These are phyloP conservation scores for Gonatopus flavifemur DNA, from an alignment of 1,140 invertebrate genomes.

Conservation along the genomic window DNA sequence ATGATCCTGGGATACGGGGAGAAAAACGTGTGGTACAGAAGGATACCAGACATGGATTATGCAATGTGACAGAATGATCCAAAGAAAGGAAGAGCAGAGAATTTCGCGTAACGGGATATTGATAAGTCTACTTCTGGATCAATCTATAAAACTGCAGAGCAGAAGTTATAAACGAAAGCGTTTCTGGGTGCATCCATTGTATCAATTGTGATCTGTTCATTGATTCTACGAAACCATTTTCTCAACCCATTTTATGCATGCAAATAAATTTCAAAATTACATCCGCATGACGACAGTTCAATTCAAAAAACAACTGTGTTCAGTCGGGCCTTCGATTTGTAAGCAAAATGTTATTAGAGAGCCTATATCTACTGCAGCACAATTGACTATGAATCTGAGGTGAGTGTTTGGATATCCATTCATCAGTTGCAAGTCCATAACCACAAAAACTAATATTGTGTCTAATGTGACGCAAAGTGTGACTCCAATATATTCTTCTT, in stretches of 20 bases:
- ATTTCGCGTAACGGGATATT: conserved; percentile 9
- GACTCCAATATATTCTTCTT: not conserved
- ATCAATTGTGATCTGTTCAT: no score
- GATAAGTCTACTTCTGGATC: conserved; percentile 6
- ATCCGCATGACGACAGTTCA: conserved; percentile 5
- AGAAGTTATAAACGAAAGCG: conserved; percentile 2
- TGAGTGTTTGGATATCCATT: not conserved
- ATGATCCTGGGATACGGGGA: no score
- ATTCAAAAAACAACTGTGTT: conserved; percentile 8
- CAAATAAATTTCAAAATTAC: conserved; percentile 14
- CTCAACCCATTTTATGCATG: conserved; percentile 1
- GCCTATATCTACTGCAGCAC: conserved; percentile 7
- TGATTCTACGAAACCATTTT: conserved; percentile 13
- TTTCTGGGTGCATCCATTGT: no score
- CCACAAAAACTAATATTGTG: no score
- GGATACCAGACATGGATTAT: not conserved
- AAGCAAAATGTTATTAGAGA: conserved; percentile 4
- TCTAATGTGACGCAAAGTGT: no score
- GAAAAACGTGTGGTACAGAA: no score
- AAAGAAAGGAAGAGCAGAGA: not conserved
- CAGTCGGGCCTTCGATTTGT: conserved; percentile 7
- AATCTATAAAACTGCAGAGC: not conserved
- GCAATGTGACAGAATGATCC: not conserved
- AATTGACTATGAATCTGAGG: conserved; percentile 1
- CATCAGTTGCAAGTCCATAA: not conserved